Conservation (phyloP, 2,113 vertebrate species). For the Cynoglossus semilaevis region DNA sequence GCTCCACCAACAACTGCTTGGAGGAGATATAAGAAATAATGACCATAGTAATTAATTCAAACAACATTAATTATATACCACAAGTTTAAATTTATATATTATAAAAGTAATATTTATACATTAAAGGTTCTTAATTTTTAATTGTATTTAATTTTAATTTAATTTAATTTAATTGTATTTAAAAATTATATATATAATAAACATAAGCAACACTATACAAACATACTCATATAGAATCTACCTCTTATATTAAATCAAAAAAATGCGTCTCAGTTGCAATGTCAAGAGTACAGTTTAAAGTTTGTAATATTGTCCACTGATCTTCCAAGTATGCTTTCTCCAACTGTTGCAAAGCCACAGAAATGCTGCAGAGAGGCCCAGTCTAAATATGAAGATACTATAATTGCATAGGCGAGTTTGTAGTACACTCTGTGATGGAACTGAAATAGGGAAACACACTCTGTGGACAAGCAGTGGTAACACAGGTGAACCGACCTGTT, state of each 20-base stretch:
- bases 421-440: constrained; percentile 16
- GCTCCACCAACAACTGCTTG: background rate
- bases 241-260: no score
- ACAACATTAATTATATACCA: no score
- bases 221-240: no score
- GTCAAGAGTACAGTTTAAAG: constrained; percentile 38
- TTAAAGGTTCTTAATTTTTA: no score
- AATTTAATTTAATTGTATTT: no score
- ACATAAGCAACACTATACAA: no score
- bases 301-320: constrained; percentile 39
- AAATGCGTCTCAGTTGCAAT: constrained; percentile 16
- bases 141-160: no score
- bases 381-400: constrained; percentile 38
- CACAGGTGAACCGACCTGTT: background rate
- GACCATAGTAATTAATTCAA: no score
- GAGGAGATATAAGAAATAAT: background rate
- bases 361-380: constrained; percentile 35
- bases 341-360: constrained; percentile 39
- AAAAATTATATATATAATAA: no score
- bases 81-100: no score
- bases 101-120: no score
- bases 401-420: constrained; percentile 26
- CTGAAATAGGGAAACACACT: background rate
- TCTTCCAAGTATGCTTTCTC: constrained; percentile 41
- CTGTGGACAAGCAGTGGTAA: constrained; percentile 2